A percentile compares a stretch with the other conserved stretches of the same genome.
phyloP scores from a whole-genome alignment of 1,140 invertebrate genomes.

The Caenorhabditis latens region DNA sequence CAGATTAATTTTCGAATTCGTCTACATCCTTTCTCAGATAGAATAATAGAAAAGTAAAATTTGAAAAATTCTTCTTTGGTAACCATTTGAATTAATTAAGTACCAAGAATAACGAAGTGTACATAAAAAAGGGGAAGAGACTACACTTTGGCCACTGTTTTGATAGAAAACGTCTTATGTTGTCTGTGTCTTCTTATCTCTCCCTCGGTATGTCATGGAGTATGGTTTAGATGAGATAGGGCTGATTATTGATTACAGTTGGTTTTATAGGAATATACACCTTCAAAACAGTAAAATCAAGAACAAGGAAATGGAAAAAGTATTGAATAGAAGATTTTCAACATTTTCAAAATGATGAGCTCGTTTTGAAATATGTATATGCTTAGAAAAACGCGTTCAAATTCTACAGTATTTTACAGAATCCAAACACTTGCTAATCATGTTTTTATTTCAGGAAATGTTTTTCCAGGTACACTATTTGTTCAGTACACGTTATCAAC shows the following conservation, averaged over 20 bases:
- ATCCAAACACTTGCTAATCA: too few relatives aligned
- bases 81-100: neutral
- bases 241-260: neutral
- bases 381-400: too few relatives aligned
- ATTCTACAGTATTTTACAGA: too few relatives aligned
- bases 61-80: neutral
- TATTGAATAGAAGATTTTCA: too few relatives aligned
- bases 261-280: too few relatives aligned
- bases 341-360: too few relatives aligned
- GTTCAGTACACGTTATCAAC: neutral
- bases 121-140: neutral
- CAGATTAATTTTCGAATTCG: slow-evolving; percentile 28
- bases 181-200: slow-evolving; percentile 18
- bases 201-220: neutral
- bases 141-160: slow-evolving; percentile 53
- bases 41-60: neutral
- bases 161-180: neutral
- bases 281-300: too few relatives aligned
- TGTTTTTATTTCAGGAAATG: too few relatives aligned
- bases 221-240: neutral
- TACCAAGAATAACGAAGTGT: neutral
- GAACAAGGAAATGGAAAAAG: too few relatives aligned
- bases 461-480: neutral
- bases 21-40: neutral
- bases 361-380: too few relatives aligned